phyloP scores from a whole-genome alignment of 2,113 vertebrate species.

The Microtus pennsylvanicus region DNA sequence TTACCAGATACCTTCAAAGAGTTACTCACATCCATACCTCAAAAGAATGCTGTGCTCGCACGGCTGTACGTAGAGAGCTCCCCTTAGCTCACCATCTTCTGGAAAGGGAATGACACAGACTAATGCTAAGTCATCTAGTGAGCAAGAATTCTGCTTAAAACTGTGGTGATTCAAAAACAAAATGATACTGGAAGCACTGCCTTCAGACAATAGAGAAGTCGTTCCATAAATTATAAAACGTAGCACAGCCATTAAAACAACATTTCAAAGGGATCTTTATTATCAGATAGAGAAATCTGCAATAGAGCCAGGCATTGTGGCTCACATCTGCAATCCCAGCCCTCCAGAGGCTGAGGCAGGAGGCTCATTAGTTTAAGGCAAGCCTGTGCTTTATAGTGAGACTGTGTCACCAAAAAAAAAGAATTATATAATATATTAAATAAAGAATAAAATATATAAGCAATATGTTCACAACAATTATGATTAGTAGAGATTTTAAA shows the following conservation, averaged over 20 bases:
- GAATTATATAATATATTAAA: neutral
- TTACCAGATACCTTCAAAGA: neutral
- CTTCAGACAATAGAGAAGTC: constrained; percentile 19
- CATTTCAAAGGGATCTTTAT: neutral
- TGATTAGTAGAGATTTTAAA: constrained; percentile 21
- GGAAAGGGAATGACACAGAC: neutral
- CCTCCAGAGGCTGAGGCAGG: neutral
- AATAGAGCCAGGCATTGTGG: neutral
- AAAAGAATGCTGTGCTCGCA: neutral
- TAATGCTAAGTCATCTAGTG: neutral
- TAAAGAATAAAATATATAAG: neutral
- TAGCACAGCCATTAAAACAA: constrained; percentile 10
- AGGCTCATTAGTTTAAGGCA: neutral
- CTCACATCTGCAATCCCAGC: neutral
- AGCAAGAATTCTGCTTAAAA: neutral
- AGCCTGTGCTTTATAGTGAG: neutral
- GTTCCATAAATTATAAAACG: neutral
- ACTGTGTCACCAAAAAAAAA: neutral
- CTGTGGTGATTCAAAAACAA: neutral
- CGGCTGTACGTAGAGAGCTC: neutral
- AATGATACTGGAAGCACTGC: neutral
- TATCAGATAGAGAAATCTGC: neutral
- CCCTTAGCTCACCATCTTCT: neutral
- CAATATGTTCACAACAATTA: neutral
- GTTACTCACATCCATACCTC: neutral